Evolutionary conservation across 2,888 invertebrate genomes (phyloP), one percentile per base, ranked within the genome.

Genomic region (Drosophila barbarae): DNA sequence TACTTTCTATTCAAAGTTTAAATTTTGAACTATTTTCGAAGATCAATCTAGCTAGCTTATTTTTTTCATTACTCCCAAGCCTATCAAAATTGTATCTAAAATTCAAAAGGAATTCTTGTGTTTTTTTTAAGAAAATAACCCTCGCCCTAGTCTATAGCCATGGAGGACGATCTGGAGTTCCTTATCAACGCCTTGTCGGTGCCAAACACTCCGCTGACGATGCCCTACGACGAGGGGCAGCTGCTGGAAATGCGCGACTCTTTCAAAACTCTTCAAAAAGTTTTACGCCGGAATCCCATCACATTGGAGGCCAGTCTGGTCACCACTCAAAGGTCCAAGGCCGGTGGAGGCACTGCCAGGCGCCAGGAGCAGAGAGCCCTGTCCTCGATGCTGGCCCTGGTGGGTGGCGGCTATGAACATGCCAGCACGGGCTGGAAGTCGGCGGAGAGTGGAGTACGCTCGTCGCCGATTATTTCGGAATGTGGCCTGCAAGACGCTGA

Each of bases 151-250:
- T 13, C 26, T 34, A 15, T 44, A 38, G 30, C n/a, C 30, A 80
- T 80, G 83, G 80, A 84, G 9, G 30, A 71, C 13, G 83, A 80
- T 12, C 44, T 80, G 10, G 69, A 83, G 8, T 83, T 77, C 46
- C 38, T 80, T n/a, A 80, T 80, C 2, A 60, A 50, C 5, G 73
- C 80, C 4, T 26, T 80, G 51, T 75, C 83, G n/a, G 32, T 60
- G n/a, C 28, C 66, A 6, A 28, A 61, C 6, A 70, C 80, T 0
- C 74, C 59, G 0, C 28, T 80, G 0, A 61, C 77, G 30, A 7
- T 26, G 4, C 35, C 39, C 3, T 77, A 71, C 23, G 67, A 57
- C 9, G 46, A 39, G 10, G 49, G 38, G 0, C 58, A 84, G 64
- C 8, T 80, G 4, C n/a, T n/a, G n/a, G 81, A 77, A 6, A 80